A percentile compares a stretch with the other conserved stretches of the same genome.
These are phyloP conservation scores for Phrixothrix hirtus DNA, from an alignment of 2,888 invertebrate species.

Conservation along the genomic window DNA sequence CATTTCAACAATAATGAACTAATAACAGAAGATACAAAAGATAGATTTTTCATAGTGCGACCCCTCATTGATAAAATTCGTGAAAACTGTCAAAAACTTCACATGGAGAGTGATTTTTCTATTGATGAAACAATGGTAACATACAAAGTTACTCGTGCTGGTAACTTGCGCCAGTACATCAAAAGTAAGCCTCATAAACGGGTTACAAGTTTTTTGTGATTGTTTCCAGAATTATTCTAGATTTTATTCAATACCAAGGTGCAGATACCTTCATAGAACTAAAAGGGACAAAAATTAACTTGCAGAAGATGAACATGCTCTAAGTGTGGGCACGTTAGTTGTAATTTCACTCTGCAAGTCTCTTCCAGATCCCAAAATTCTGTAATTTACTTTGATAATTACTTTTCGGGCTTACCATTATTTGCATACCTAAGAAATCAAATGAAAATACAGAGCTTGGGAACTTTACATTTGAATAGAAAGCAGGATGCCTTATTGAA, in stretches of 20 bases:
- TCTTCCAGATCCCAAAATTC: too few species aligned
- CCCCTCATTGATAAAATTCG: too few species aligned
- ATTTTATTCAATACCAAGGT: constrained; percentile 7
- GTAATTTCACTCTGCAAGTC: too few species aligned
- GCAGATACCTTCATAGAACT: not conserved
- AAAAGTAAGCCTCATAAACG: constrained; percentile 13
- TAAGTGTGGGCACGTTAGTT: constrained; percentile 1
- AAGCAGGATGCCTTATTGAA: not conserved
- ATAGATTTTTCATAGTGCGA: too few species aligned
- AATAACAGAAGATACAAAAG: constrained; percentile 15
- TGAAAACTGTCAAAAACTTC: too few species aligned
- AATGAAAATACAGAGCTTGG: too few species aligned
- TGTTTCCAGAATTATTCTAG: constrained; percentile 2
- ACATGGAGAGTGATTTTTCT: too few species aligned
- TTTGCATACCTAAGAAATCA: too few species aligned
- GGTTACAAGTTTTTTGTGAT: constrained; percentile 9
- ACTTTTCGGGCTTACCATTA: too few species aligned
- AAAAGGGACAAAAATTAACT: constrained; percentile 4
- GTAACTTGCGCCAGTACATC: constrained; percentile 16
- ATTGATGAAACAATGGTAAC: too few species aligned
- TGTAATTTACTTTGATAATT: too few species aligned
- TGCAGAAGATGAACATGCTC: not conserved
- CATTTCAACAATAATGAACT: constrained; percentile 23
- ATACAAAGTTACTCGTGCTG: constrained; percentile 11
- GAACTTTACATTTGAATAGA: too few species aligned